A percentile compares a stretch with the other conserved stretches of the same genome.
Conservation (phyloP, 2,113 vertebrate genomes). For the Myiopsitta monachus region DNA sequence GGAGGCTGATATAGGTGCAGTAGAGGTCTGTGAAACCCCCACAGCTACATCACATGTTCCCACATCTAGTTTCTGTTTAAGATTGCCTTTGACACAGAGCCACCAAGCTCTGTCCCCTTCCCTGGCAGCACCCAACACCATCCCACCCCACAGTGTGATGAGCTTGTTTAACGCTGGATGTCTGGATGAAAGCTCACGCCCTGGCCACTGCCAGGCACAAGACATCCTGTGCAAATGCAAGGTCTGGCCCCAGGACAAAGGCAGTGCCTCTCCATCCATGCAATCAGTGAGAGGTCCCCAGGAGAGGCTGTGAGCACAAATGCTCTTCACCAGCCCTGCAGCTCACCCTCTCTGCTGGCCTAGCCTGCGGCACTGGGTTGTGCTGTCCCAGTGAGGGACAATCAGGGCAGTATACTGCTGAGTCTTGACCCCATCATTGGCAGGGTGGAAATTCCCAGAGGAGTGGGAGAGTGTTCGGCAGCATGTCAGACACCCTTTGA, state of each 20-base stretch:
- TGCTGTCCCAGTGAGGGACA: no score
- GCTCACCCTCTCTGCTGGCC: not conserved
- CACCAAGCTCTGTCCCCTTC: not conserved
- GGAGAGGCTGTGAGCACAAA: not conserved
- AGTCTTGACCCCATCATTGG: not conserved
- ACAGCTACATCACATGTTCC: not conserved
- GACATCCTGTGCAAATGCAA: not conserved
- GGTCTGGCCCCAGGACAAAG: not conserved
- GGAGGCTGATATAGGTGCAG: not conserved
- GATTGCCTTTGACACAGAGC: not conserved
- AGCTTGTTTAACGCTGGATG: fast-evolving
- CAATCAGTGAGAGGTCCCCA: not conserved
- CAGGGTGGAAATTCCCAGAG: not conserved
- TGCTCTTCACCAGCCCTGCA: not conserved
- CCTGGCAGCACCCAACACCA: not conserved
- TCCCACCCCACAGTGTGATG: fast-evolving
- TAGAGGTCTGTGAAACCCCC: not conserved
- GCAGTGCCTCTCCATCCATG: not conserved
- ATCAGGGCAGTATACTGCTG: not conserved
- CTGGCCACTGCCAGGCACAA: not conserved
- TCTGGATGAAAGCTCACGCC: not conserved
- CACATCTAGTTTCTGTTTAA: not conserved
- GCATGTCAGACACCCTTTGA: not conserved
- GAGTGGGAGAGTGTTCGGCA: fast-evolving
- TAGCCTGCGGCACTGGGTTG: not conserved